A percentile compares a stretch with the other conserved stretches of the same genome.
phyloP scores from a whole-genome alignment of 1,140 invertebrate genomes.

The Dreissena rostriformis region DNA sequence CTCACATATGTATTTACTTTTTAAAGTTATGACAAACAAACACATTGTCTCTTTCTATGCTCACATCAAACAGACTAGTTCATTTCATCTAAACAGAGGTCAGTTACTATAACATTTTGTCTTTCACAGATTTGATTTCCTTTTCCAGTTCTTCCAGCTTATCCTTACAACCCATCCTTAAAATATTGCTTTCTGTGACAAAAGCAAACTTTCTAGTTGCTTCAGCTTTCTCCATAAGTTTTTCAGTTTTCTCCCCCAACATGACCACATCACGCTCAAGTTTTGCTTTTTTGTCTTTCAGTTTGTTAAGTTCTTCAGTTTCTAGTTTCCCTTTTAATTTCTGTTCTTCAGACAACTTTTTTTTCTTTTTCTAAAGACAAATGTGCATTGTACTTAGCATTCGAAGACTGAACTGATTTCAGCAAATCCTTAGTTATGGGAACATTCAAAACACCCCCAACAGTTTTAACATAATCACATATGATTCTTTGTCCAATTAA shows the following conservation, averaged over 20 bases:
- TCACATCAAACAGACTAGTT: not conserved
- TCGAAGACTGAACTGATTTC: slow-evolving; percentile 8
- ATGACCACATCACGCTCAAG: slow-evolving; percentile 3
- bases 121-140: not conserved
- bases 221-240: slow-evolving; percentile 2
- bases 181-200: not conserved
- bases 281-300: slow-evolving; percentile 25
- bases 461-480: slow-evolving; percentile 48
- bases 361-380: slow-evolving; percentile 5
- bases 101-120: not conserved
- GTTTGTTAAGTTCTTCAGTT: not conserved
- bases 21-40: not conserved
- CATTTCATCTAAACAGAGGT: too few relatives aligned
- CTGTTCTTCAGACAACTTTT: slow-evolving; percentile 5
- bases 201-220: not conserved
- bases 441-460: slow-evolving; percentile 38
- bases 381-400: slow-evolving; percentile 20
- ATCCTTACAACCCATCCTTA: not conserved
- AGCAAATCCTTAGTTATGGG: slow-evolving; percentile 3
- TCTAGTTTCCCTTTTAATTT: slow-evolving; percentile 6
- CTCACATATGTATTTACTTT: not conserved
- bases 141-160: not conserved
- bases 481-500: slow-evolving; percentile 57
- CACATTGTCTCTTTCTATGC: not conserved
- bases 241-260: not conserved